A percentile compares a stretch with the other conserved stretches of the same genome.
Conservation (phyloP, 2,797 vertebrate genomes). For the Lindbergichthys nudifrons region DNA sequence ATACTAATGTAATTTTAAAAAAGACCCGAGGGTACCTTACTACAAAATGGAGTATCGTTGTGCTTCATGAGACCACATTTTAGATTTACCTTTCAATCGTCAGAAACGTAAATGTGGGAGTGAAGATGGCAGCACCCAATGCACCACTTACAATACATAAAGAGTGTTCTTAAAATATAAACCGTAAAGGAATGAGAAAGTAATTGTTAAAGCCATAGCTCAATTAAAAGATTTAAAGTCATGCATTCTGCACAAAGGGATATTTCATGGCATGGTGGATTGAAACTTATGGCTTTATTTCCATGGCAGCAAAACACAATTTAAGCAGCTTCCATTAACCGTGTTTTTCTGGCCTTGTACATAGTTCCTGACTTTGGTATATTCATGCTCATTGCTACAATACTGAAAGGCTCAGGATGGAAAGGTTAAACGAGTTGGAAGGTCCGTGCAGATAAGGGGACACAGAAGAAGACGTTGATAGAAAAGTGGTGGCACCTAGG, state of each 20-base stretch:
- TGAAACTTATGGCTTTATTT: background rate
- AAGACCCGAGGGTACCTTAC: slow-evolving; percentile 34
- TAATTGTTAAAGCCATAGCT: background rate
- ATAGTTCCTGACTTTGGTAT: background rate
- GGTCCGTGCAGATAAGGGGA: background rate
- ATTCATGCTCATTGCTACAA: background rate
- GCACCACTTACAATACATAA: background rate
- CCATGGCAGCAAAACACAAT: background rate
- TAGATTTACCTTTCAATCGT: slow-evolving; percentile 15
- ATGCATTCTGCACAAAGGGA: background rate
- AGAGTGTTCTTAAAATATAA: background rate
- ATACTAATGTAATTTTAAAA: slow-evolving; percentile 53
- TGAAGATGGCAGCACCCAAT: slow-evolving; percentile 3
- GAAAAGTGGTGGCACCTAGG: background rate
- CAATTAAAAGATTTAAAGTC: background rate
- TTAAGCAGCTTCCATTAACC: background rate
- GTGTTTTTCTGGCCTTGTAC: background rate
- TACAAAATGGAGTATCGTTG: slow-evolving; percentile 17
- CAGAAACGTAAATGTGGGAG: slow-evolving; percentile 11
- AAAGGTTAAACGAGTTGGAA: background rate
- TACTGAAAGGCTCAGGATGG: background rate
- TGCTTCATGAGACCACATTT: slow-evolving; percentile 26
- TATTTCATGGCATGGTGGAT: background rate
- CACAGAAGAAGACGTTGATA: background rate
- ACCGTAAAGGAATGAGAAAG: background rate